Evolutionary conservation across 2,888 invertebrate genomes (phyloP).

Genomic region (Myathropa florea): DNA sequence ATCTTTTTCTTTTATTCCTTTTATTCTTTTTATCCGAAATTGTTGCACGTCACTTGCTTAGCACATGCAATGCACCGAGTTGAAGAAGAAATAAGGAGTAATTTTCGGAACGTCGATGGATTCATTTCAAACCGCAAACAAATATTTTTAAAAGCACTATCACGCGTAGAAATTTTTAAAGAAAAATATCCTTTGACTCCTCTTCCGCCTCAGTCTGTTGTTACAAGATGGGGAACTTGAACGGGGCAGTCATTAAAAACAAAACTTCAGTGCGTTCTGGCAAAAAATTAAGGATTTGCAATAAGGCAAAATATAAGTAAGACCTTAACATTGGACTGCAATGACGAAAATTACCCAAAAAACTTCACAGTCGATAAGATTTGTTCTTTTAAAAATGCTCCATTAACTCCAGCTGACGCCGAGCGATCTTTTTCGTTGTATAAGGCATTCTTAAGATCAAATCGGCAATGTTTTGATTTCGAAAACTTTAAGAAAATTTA

Average conservation of each 20-base stretch:
- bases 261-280: constrained; percentile 1
- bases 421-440: too few relatives aligned
- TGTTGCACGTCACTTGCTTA: neutral
- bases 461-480: constrained; percentile 12
- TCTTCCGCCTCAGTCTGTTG: constrained; percentile 73
- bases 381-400: too few relatives aligned
- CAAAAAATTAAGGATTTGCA: too few relatives aligned
- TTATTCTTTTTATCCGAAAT: too few relatives aligned
- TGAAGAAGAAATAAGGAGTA: too few relatives aligned
- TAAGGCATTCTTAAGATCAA: constrained; percentile 1
- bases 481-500: constrained; percentile 14
- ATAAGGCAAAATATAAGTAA: constrained; percentile 1
- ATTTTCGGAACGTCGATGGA: constrained; percentile 60
- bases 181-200: constrained; percentile 70
- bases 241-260: neutral
- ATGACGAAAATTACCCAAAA: too few relatives aligned
- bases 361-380: too few relatives aligned
- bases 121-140: constrained; percentile 70
- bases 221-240: constrained; percentile 76
- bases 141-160: constrained; percentile 74
- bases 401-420: too few relatives aligned
- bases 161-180: constrained; percentile 72
- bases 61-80: too few relatives aligned
- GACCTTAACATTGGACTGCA: neutral
- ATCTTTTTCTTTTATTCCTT: too few relatives aligned